Base-by-base conservation (phyloP, 2,797 vertebrate genomes). In the Psittacula echo region DNA sequence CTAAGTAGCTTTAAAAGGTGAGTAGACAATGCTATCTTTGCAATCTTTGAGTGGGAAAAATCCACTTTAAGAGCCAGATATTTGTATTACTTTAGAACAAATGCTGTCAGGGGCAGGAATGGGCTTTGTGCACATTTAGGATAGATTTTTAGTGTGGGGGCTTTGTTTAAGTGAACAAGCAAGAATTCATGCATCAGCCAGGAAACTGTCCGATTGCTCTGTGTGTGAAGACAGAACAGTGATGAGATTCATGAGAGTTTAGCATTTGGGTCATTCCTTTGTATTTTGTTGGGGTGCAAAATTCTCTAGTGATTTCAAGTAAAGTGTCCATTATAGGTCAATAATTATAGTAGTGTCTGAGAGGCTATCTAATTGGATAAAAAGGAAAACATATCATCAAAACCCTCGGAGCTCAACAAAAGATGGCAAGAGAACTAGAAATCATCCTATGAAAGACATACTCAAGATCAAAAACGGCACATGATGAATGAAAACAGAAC, bases 281-380 rank as follows among this genome's bases (percentile, higher is more conserved):
- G 66, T 79, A 77, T 85, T 67, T 90, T 60, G 51, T 30, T 92
- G 92, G 93, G 67, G 41, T 85, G 42, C 47, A 94, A 75, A 96
- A 96, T 85, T 93, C 93, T 89, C 67, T 86, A 91, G 88, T 45
- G 61, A 74, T 70, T 95, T 91, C 71, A 89, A 84, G 74, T 91
- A 74, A 94, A 94, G 73, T 80, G 41, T 32, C 47, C 53, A 85
- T 89, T 94, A 87, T 17, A 83, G 87, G 81, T 93, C 80, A 95
- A 78, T 93, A 96, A 87, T 91, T 94, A 90, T 16, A 37, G 74
- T 39, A 67, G 44, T 27, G 67, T 82, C 78, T 72, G 71, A 94
- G 81, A 97, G 42, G 60, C 56, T 93, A 85, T 76, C 83, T 67
- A 88, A 90, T 83, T 81, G 86, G 51, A 91, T 81, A 66, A 68